Evolutionary conservation across 1,140 invertebrate species (phyloP), one percentile per base, ranked within the genome.

Genomic region (Venturia canescens): DNA sequence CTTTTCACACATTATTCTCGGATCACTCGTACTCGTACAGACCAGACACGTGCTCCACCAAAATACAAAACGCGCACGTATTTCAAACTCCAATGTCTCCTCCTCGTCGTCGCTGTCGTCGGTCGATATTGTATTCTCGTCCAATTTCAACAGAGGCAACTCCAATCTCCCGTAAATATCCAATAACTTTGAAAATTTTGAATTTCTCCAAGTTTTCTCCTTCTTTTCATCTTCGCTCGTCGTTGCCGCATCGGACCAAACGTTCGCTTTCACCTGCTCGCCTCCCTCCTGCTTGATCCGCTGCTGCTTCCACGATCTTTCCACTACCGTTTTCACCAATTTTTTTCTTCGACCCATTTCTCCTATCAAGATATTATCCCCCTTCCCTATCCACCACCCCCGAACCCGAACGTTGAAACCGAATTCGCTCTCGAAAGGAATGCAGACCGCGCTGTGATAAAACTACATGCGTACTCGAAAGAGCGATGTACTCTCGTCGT

Each of bases 21-120:
- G 34, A 0, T 75, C 80, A 27, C 83, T 82, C 13, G 83, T 50
- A 23, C 85, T 57, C 81, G 90, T 89, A 77, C 93, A 93, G 16
- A 91, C 81, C 48, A 91, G 85, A 77, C 93, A 93, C 0, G 91
- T 84, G 75, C 90, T 88, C 26, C 85, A 83, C 27, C 83, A 84
- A 60, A 86, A 92, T 69, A 89, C 85, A 38, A 84, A 82, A 34
- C 91, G 87, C 0, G 89, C 90, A 18, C 84, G 86, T 26, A 91
- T 88, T 9, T 88, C 86, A 57, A 91, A 83, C 53, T 89, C 88
- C 0, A 91, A 27, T 0, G 79, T 78, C 50, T 88, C 84, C 18
- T 91, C 87, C 9, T 86, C 87, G 23, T 86, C 84, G 34, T 67
- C 87, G 23, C 86, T 84, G 34, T 67, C 83, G 5, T 83, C 83